These are phyloP conservation scores for Tupaia chinensis DNA, from an alignment of 2,113 vertebrate genomes.

Conservation along the genomic window DNA sequence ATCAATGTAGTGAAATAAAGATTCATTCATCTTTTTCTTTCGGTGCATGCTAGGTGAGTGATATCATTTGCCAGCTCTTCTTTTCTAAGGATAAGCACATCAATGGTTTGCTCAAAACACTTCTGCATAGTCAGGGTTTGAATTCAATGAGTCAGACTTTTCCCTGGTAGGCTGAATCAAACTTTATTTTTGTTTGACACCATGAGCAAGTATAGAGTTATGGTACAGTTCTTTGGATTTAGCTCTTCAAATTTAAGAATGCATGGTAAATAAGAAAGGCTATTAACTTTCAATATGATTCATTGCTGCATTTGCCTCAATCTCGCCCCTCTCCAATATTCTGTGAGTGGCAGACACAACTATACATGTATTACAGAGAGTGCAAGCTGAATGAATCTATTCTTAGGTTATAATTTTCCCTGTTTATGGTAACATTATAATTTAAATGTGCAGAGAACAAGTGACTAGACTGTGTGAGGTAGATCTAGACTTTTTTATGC, in stretches of 20 bases:
- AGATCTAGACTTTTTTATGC: constrained; percentile 59
- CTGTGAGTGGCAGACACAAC: not conserved
- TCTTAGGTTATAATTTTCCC: constrained; percentile 46
- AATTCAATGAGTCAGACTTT: constrained; percentile 56
- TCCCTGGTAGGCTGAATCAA: constrained; percentile 19
- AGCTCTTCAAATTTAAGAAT: not conserved
- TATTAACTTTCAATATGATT: constrained; percentile 30
- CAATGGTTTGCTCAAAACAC: not conserved
- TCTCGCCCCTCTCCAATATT: not conserved
- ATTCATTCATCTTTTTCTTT: constrained; percentile 4
- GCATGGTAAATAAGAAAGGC: not conserved
- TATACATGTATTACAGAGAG: not conserved
- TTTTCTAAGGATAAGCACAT: not conserved
- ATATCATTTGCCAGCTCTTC: not conserved
- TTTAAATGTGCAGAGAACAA: constrained; percentile 50
- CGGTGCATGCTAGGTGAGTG: not conserved
- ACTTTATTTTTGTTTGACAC: constrained; percentile 44
- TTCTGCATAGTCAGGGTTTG: not conserved
- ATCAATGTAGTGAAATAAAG: not conserved
- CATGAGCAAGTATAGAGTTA: not conserved
- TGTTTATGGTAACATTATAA: constrained; percentile 48
- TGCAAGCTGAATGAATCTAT: constrained; percentile 4
- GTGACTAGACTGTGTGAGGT: constrained; percentile 9
- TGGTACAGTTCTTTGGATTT: not conserved
- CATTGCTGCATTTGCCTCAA: constrained; percentile 9